Conservation (phyloP, 1,140 invertebrate genomes). For the Drosophila aff. region DNA sequence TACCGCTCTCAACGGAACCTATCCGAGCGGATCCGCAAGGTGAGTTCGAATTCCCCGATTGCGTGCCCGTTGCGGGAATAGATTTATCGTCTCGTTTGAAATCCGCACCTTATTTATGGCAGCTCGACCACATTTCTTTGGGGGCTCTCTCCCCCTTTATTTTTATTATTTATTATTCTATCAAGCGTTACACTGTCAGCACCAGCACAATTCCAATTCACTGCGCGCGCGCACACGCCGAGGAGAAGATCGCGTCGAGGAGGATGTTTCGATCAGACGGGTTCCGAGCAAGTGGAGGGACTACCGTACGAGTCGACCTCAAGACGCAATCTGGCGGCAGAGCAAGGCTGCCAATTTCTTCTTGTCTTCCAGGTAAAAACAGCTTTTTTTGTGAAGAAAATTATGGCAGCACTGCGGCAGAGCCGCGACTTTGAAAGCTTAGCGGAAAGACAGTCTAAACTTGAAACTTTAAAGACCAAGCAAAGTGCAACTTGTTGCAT, state of each 20-base stretch:
- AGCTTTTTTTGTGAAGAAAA: too few relatives aligned
- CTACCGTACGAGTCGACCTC: constrained; percentile 37
- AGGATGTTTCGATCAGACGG: constrained; percentile 9
- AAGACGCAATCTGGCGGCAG: constrained; percentile 33
- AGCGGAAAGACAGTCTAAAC: constrained; percentile 2
- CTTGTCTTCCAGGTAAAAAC: too few relatives aligned
- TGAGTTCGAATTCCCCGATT: constrained; percentile 56
- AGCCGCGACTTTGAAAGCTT: not conserved
- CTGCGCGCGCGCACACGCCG: constrained; percentile 9
- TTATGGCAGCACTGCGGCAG: too few relatives aligned
- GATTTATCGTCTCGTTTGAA: constrained; percentile 61
- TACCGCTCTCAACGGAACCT: constrained; percentile 54
- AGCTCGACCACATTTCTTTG: constrained; percentile 46
- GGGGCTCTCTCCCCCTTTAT: constrained; percentile 23
- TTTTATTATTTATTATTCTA: constrained; percentile 64
- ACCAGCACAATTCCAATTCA: constrained; percentile 56
- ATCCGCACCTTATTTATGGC: constrained; percentile 61
- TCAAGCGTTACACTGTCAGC: constrained; percentile 59
- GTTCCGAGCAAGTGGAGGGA: constrained; percentile 1
- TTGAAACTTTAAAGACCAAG: too few relatives aligned
- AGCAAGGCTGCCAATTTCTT: not conserved
- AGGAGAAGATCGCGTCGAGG: not conserved
- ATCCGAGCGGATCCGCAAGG: constrained; percentile 22
- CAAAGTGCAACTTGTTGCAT: constrained; percentile 44
- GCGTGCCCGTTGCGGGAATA: constrained; percentile 56